phyloP scores from a whole-genome alignment of 2,113 vertebrate species.

The Vombatus ursinus region DNA sequence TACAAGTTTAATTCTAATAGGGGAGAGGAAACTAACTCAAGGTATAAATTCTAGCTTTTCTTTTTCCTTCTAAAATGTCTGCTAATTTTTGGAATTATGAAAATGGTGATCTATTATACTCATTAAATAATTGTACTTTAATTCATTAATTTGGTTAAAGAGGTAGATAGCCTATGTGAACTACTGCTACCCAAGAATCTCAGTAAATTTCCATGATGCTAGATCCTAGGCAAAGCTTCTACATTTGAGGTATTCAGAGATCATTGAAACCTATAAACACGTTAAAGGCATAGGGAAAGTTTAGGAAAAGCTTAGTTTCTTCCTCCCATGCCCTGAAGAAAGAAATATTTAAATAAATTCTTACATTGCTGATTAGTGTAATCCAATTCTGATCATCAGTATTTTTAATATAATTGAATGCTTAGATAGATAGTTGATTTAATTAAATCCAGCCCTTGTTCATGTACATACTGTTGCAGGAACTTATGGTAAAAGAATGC shows the following conservation, averaged over 20 bases:
- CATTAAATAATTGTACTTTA: background rate
- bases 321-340: background rate
- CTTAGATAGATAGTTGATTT: background rate
- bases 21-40: background rate
- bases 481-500: slow-evolving; percentile 1
- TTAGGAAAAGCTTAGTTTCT: background rate
- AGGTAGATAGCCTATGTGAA: background rate
- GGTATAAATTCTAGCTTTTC: background rate
- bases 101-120: background rate
- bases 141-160: background rate
- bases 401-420: background rate
- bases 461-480: background rate
- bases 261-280: background rate
- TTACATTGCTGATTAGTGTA: background rate
- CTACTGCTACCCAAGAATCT: background rate
- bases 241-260: background rate
- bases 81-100: background rate
- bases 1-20: background rate
- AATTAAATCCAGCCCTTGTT: background rate
- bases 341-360: slow-evolving; percentile 13
- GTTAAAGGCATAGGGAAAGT: background rate
- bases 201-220: background rate
- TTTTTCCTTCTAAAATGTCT: no score
- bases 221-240: background rate
- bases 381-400: background rate